phyloP scores from a whole-genome alignment of 1,140 invertebrate species.

The Drosophila paulistorum region DNA sequence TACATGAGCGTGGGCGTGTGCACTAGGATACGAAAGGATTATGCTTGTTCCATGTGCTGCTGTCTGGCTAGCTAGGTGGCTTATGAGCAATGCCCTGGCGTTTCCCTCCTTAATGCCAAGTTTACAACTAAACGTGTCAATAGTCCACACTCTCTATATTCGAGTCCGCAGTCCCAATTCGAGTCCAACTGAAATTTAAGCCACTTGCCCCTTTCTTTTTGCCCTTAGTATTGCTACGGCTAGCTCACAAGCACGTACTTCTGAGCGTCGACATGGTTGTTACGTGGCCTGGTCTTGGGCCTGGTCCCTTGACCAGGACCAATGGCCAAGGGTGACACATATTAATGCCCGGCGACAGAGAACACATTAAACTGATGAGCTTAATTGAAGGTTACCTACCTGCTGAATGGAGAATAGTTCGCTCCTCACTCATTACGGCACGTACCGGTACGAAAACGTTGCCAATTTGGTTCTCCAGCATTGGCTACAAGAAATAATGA shows the following conservation, averaged over 20 bases:
- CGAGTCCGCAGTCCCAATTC: slow-evolving; percentile 39
- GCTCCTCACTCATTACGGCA: slow-evolving; percentile 49
- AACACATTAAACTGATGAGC: slow-evolving; percentile 80
- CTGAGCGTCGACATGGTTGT: slow-evolving; percentile 67
- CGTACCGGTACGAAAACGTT: slow-evolving; percentile 46
- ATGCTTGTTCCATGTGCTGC: slow-evolving; percentile 67
- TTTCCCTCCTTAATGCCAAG: slow-evolving; percentile 36
- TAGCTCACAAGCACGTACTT: slow-evolving; percentile 61
- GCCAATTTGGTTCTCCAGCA: slow-evolving; percentile 41
- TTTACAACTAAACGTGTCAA: slow-evolving; percentile 78
- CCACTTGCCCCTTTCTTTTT: slow-evolving; percentile 36
- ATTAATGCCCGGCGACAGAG: slow-evolving; percentile 74
- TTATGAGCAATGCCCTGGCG: slow-evolving; percentile 55
- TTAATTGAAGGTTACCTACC: slow-evolving; percentile 78
- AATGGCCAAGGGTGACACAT: slow-evolving; percentile 52
- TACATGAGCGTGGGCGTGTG: slow-evolving; percentile 35
- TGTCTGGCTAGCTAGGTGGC: slow-evolving; percentile 30
- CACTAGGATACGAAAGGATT: slow-evolving; percentile 66
- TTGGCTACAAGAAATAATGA: slow-evolving; percentile 14
- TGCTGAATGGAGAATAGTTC: slow-evolving; percentile 22
- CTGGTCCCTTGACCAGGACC: slow-evolving; percentile 6
- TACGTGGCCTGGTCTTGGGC: slow-evolving; percentile 47
- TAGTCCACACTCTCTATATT: slow-evolving; percentile 45
- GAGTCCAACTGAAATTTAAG: slow-evolving; percentile 63
- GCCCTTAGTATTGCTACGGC: slow-evolving; percentile 22